Conservation (phyloP, 2,113 vertebrate genomes). For the Leptocoma aspasia region DNA sequence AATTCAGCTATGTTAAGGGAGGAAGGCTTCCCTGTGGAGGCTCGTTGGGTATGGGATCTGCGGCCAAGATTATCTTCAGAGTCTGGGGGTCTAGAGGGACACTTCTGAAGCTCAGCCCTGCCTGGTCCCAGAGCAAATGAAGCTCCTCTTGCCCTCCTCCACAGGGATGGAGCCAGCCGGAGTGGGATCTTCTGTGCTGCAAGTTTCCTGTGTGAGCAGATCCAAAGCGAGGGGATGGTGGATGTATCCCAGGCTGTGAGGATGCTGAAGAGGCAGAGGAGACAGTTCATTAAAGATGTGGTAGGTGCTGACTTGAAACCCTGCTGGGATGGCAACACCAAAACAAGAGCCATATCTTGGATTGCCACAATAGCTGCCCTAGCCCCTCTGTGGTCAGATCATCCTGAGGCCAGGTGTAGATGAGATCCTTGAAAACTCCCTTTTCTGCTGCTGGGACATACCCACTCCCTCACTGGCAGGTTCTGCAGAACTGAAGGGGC, state of each 20-base stretch:
- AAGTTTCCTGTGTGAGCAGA: constrained; percentile 58
- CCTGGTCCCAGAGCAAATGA: background rate
- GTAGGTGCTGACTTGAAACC: constrained; percentile 13
- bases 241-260: constrained; percentile 64
- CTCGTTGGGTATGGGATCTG: too few species aligned
- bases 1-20: background rate
- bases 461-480: background rate
- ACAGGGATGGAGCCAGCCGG: constrained; percentile 54
- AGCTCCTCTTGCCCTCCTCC: background rate
- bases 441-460: background rate
- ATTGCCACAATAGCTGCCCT: background rate
- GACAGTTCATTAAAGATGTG: constrained; percentile 46
- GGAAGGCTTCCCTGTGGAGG: background rate
- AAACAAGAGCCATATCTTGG: background rate
- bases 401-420: background rate
- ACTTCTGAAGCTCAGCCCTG: background rate
- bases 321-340: background rate
- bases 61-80: background rate
- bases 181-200: constrained; percentile 60
- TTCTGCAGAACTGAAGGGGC: background rate
- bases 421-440: background rate
- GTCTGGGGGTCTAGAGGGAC: background rate
- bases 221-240: constrained; percentile 45
- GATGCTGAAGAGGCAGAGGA: constrained; percentile 17
- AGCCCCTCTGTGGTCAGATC: background rate